phyloP scores from a whole-genome alignment of 2,888 invertebrate genomes.

The Cephus sareptanus region DNA sequence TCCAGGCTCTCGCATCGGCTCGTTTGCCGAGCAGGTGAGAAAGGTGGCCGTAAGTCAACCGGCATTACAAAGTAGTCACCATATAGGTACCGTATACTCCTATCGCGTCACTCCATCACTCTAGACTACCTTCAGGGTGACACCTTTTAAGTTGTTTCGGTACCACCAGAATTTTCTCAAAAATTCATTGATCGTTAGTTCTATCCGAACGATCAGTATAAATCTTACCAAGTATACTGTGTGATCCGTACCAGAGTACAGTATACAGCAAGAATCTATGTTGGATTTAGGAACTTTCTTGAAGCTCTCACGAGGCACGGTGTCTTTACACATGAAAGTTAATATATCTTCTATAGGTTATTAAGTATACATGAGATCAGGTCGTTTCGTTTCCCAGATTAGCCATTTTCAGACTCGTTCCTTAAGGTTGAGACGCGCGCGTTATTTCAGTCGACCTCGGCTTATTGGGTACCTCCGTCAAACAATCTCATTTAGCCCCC shows the following conservation, averaged over 20 bases:
- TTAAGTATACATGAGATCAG: not conserved
- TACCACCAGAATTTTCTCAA: not conserved
- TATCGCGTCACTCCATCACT: slow-evolving; percentile 46
- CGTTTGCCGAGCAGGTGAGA: slow-evolving; percentile 45
- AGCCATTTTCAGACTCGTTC: not conserved
- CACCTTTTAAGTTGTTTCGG: not conserved
- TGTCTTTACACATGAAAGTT: not conserved
- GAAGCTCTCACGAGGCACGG: not conserved
- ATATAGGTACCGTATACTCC: slow-evolving; percentile 19
- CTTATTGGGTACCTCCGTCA: slow-evolving; percentile 56
- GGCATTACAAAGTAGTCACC: slow-evolving; percentile 40
- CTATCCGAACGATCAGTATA: not conserved
- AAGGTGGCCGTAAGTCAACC: slow-evolving; percentile 39
- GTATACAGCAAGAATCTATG: not conserved
- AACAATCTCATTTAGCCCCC: slow-evolving; percentile 62
- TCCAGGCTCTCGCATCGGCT: slow-evolving; percentile 22
- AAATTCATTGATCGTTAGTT: not conserved
- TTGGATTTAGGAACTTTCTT: not conserved
- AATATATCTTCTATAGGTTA: not conserved
- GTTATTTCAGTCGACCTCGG: slow-evolving; percentile 11
- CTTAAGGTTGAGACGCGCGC: slow-evolving; percentile 3
- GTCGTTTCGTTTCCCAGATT: not conserved
- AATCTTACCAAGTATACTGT: not conserved
- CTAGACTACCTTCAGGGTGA: not conserved
- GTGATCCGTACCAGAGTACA: not conserved